Conservation (phyloP, 37 sponge, comb jelly and placozoan species). For the Theonella swinhoei region DNA sequence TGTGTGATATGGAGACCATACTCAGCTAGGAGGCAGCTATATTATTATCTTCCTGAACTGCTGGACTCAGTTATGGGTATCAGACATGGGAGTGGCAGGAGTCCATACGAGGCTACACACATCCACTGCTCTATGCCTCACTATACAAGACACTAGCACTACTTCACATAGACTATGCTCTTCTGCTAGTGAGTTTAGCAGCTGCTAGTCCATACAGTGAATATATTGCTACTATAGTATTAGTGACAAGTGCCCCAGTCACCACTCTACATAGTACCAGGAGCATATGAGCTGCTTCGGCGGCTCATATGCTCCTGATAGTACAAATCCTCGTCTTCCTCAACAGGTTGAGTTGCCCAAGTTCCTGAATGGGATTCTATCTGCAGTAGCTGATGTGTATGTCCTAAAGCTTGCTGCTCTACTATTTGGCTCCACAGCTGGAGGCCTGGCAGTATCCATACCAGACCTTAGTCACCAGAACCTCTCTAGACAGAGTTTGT, state of each 20-base stretch:
- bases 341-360: slow-evolving; percentile 44
- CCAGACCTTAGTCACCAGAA: too few relatives aligned
- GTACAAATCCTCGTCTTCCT: not conserved
- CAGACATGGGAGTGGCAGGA: slow-evolving; percentile 92
- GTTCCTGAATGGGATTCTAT: slow-evolving; percentile 69
- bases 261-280: too few relatives aligned
- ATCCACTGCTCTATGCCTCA: slow-evolving; percentile 75
- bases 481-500: too few relatives aligned
- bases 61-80: slow-evolving; percentile 70
- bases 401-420: slow-evolving; percentile 62
- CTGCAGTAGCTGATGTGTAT: slow-evolving; percentile 68
- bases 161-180: slow-evolving; percentile 49
- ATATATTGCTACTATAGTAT: not conserved
- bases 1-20: not conserved
- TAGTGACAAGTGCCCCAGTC: too few relatives aligned
- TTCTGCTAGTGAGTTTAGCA: slow-evolving; percentile 38
- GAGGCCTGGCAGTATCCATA: slow-evolving; percentile 56
- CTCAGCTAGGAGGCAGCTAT: not conserved
- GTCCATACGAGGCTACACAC: slow-evolving; percentile 75
- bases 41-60: not conserved
- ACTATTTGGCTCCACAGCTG: slow-evolving; percentile 50
- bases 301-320: not conserved
- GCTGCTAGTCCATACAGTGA: not conserved
- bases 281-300: too few relatives aligned
- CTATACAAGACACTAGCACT: slow-evolving; percentile 64